Base-by-base conservation (phyloP, 2,888 invertebrate genomes). In the Barypeithes pellucidus region DNA sequence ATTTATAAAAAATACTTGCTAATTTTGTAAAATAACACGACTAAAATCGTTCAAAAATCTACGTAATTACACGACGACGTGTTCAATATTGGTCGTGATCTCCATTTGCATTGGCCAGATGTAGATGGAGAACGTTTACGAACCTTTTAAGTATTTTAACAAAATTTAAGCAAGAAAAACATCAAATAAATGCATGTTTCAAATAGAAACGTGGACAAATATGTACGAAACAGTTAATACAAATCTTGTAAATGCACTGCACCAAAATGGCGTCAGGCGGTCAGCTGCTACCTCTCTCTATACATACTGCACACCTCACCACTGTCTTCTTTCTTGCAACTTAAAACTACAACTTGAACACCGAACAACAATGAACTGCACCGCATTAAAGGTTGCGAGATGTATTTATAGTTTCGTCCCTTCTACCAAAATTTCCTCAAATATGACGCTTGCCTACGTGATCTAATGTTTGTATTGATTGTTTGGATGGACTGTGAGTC, bases 31-130 rank as follows among this genome's bases (percentile, higher is more conserved):
- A 61, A 61, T 61, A 18, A n/a, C 12, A 14, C 3, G 0, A 47
- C 20, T 45, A 47, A 57, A 36, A 33, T 54, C 14, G 29, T 14
- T 47, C n/a, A 24, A 61, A 41, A 33, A 14, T 45, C 3, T 16
- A n/a, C 5, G 16, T 33, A 45, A 43, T 43, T 16, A 43, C 3
- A 43, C 16, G 22, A 45, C 1, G 3, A 41, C 54, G 57, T 59
- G 45, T 50, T n/a, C 2, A 39, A 20, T 47, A 41, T n/a, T 24
- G 22, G 20, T 50, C 50, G 12, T 22, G n/a, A n/a, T 14, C 54
- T 39, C 62, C 60, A 61, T 69, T 62, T 50, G 61, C 62, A 61
- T 62, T 69, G 69, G 69, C 69, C 69, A 69, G 69, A 69, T 61
- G 62, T 41, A 50, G 52, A 61, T 62, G 69, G 52, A 43, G 52